These are phyloP conservation scores for Drosophila cracens DNA, from an alignment of 2,888 invertebrate genomes.

Conservation along the genomic window DNA sequence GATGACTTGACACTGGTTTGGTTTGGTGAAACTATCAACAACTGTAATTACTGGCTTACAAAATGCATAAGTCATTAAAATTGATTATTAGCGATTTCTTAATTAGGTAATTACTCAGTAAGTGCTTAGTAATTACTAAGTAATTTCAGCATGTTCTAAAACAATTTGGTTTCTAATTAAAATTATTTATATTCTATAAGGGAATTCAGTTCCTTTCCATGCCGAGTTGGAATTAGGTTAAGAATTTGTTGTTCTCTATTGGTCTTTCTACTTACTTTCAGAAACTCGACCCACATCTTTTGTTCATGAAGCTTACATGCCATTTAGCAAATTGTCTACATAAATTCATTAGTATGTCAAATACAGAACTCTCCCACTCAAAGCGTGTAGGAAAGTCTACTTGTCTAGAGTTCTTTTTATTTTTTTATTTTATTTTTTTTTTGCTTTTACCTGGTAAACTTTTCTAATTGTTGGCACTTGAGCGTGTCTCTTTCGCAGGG, in stretches of 20 bases:
- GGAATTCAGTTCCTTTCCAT: background rate
- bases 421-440: background rate
- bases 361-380: slow-evolving; percentile 26
- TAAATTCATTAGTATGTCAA: slow-evolving; percentile 66
- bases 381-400: slow-evolving; percentile 9
- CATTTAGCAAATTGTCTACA: slow-evolving; percentile 65
- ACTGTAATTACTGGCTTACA: slow-evolving; percentile 9
- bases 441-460: slow-evolving; percentile 44
- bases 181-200: background rate
- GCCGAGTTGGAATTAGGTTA: slow-evolving; percentile 12
- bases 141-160: slow-evolving; percentile 1
- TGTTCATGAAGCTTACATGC: slow-evolving; percentile 41
- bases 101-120: background rate
- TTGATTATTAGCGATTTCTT: background rate
- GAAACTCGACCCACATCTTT: slow-evolving; percentile 32
- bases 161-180: background rate
- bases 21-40: background rate
- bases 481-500: slow-evolving; percentile 44
- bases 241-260: background rate
- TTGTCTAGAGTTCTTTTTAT: background rate
- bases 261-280: slow-evolving; percentile 1
- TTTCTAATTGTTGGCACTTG: slow-evolving; percentile 70
- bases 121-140: background rate
- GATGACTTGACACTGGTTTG: background rate
- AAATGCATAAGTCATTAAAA: background rate